Evolutionary conservation across 2,113 vertebrate genomes (phyloP).

Genomic region (Okapia johnstoni): DNA sequence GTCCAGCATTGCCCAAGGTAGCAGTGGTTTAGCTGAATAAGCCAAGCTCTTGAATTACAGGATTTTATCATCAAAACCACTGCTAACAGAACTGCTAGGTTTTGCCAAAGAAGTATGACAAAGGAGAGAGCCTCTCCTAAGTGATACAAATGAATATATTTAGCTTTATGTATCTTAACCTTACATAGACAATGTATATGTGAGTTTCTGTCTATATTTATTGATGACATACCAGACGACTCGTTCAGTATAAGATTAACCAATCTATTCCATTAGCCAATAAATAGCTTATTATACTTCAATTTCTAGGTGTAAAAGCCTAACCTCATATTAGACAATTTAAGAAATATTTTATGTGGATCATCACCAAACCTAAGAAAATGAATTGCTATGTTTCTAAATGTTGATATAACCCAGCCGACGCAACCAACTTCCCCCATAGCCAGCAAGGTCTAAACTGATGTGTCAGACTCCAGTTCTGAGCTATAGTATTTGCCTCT

Average conservation of each 20-base stretch:
- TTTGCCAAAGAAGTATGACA: slow-evolving; percentile 61
- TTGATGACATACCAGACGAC: neutral
- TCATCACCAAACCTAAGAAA: slow-evolving; percentile 11
- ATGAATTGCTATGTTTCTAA: neutral
- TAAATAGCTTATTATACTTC: neutral
- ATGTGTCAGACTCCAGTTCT: neutral
- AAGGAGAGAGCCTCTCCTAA: slow-evolving; percentile 53
- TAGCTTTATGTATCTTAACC: slow-evolving; percentile 15
- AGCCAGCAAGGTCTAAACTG: neutral
- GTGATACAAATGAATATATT: slow-evolving; percentile 49
- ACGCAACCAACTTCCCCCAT: neutral
- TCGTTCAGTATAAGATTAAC: neutral
- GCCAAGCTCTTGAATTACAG: slow-evolving; percentile 63
- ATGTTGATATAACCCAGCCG: neutral
- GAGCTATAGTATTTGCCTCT: neutral
- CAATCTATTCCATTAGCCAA: neutral
- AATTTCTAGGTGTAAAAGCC: neutral
- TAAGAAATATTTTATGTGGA: neutral
- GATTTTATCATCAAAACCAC: slow-evolving; percentile 68
- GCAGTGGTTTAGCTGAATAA: slow-evolving; percentile 55
- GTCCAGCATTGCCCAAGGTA: slow-evolving; percentile 53
- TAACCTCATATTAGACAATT: neutral
- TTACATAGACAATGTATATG: neutral
- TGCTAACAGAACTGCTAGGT: slow-evolving; percentile 47
- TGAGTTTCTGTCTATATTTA: neutral